Base-by-base conservation (phyloP, 1,140 invertebrate species). In the Theocolax elegans region DNA sequence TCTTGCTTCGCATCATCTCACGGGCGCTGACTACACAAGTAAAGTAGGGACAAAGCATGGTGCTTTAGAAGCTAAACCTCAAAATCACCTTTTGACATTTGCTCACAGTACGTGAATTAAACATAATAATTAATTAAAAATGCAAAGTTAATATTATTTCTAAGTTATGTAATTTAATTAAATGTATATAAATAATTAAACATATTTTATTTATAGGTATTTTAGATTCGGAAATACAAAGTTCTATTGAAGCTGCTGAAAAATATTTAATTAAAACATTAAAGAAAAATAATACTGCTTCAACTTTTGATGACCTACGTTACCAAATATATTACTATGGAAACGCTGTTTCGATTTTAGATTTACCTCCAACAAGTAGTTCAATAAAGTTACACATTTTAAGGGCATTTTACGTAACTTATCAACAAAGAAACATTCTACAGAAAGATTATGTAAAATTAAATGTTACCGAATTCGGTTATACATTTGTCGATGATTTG, bases 371-470 rank as follows among this genome's bases (percentile, higher is more conserved):
- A 25, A 60, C 56, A n/a, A 44, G 21, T 27, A 25, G 25, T 21
- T 44, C 58, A n/a, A 46, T 60, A 13, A 42, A 25, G 27, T 27
- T 60, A 38, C 58, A 60, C 21, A 60, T 60, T 23, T 27, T 60
- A 10, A 17, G 58, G 15, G 40, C 58, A 3, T 27, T 60, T 42
- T 60, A 60, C n/a, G 25, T 21, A 17, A 38, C 31, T 4, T 46
- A 42, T 27, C 7, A 23, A 17, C 58, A 44, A 29, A 60, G 7
- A 8, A 35, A 44, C 21, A 19, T 42, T 3, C 15, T 60, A 19
- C 25, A 46, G 8, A 21, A 1, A 15, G 38, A 59, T n/a, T 25
- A 6, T 23, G 17, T 10, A 15, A 46, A 42, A 44, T 46, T 60
- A 40, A 38, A 58, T 40, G 31, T 31, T 17, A 8, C 19, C 2